These are phyloP conservation scores for Cryptoprocta ferox DNA, from an alignment of 2,797 vertebrate genomes.

Conservation along the genomic window DNA sequence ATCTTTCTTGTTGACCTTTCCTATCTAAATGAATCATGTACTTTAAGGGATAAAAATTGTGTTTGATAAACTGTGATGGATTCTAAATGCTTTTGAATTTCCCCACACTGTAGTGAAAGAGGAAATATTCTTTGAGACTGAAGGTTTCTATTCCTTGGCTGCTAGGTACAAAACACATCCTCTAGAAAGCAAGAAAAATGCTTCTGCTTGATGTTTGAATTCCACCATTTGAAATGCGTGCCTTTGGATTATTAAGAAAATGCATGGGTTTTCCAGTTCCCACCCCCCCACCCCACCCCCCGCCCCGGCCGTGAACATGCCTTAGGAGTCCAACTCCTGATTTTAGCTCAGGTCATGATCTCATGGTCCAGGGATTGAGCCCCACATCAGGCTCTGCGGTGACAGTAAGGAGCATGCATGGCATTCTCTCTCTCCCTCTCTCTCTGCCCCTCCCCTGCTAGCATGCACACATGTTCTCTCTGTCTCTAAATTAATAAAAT, in stretches of 20 bases:
- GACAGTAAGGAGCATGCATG: no score
- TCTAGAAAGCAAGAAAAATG: neutral
- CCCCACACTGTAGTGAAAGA: neutral
- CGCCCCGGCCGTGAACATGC: no score
- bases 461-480: no score
- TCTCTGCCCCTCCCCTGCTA: no score
- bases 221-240: neutral
- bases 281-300: no score
- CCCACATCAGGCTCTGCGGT: no score
- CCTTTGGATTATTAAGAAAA: neutral
- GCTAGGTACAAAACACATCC: neutral
- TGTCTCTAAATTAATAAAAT: no score
- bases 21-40: neutral
- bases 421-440: no score
- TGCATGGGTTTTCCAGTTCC: neutral
- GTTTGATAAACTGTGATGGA: neutral
- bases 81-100: neutral
- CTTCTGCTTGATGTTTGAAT: neutral
- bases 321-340: no score
- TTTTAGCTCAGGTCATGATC: no score
- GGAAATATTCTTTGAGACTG: neutral
- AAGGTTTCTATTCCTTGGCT: neutral
- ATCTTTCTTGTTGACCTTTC: conserved; percentile 26
- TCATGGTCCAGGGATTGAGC: no score
- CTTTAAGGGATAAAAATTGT: conserved; percentile 45